These are phyloP conservation scores for Hypena proboscidalis DNA, from an alignment of 2,888 invertebrate genomes.

Conservation along the genomic window DNA sequence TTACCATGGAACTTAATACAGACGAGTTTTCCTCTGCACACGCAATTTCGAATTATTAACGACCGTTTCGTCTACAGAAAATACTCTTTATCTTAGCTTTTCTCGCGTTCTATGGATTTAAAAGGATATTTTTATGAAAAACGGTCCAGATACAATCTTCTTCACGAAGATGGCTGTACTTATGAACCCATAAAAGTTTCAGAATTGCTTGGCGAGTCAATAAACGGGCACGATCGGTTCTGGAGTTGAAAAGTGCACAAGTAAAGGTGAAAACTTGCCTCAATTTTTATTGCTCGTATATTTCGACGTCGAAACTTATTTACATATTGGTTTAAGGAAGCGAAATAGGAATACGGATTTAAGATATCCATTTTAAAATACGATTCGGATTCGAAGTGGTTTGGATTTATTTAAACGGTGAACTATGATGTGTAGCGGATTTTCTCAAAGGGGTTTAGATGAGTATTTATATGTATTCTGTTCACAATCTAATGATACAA, in stretches of 20 bases:
- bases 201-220: slow-evolving; percentile 15
- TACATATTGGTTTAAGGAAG: slow-evolving; percentile 1
- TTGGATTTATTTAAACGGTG: no score
- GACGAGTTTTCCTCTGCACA: no score
- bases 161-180: slow-evolving; percentile 24
- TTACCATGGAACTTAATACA: no score
- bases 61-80: neutral
- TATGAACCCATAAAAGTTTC: slow-evolving; percentile 24
- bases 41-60: slow-evolving; percentile 17
- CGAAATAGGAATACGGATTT: slow-evolving; percentile 1
- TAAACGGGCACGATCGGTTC: slow-evolving; percentile 21
- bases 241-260: slow-evolving; percentile 2
- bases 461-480: no score
- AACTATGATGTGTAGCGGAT: no score
- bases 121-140: slow-evolving; percentile 7
- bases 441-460: no score
- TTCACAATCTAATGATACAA: no score
- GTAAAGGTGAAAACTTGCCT: no score
- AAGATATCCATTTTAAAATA: no score
- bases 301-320: slow-evolving; percentile 3
- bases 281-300: slow-evolving; percentile 3
- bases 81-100: neutral
- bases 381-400: no score
- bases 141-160: slow-evolving; percentile 10
- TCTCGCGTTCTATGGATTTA: neutral